Evolutionary conservation across 1,140 invertebrate genomes (phyloP), one percentile per base, ranked within the genome.

Genomic region (Atopsyche davidsoni): DNA sequence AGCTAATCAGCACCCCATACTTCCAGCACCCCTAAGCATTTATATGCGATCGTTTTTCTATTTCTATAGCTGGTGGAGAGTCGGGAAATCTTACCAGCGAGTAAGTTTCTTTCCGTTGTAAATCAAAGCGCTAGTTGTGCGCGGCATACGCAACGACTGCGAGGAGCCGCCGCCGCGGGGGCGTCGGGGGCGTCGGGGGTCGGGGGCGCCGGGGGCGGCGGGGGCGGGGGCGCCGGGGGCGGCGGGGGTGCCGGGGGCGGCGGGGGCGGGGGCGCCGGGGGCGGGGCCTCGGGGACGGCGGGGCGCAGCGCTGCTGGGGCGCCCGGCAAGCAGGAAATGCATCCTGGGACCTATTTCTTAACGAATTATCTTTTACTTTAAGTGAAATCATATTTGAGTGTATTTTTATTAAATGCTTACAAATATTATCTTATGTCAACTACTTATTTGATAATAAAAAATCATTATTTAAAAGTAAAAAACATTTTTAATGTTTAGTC

Each of bases 21-120:
- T 23, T 28, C 32, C 21, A 16, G 23, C 25, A 17, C 13, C 13
- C 21, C 11, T 31, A 32, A 24, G 21, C 11, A 28, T 7, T 28
- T n/a, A 28, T 28, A 7, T 40, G 23, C 11, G 2, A 22, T 2
- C 2, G 11, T 22, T 13, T 23, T 7, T 13, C 21, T 2, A 6
- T 11, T 3, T 47, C 13, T 44, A 18, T 19, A 13, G 22, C 16
- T 23, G 6, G 7, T 18, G 35, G 22, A 41, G 32, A 25, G 46
- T 48, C 42, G 31, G 24, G 24, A 42, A 50, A 43, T 50, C 48
- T 41, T 31, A 31, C 35, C 38, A 51, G 45, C 35, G 51, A 48
- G 43, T 51, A 34, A 42, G 39, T 56, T 56, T 51, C 49, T 56
- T 47, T 44, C 54, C 39, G 49, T 41, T 51, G 54, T 56, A 48